phyloP scores from a whole-genome alignment of 2,113 vertebrate genomes.

The Lanius ludovicianus region DNA sequence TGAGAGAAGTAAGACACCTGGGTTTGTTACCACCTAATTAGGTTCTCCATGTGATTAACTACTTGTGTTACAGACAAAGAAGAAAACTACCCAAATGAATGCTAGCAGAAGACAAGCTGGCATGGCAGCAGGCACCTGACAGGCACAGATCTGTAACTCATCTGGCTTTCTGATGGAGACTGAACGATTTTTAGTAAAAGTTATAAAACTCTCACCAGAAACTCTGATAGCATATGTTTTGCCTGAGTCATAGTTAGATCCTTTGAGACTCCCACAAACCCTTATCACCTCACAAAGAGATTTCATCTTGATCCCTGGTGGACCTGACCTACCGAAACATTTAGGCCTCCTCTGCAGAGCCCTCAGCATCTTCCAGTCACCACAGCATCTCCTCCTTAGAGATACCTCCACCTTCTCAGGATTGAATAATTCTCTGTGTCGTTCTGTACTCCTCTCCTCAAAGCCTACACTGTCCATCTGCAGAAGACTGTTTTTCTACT shows the following conservation, averaged over 20 bases:
- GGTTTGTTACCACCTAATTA: slow-evolving; percentile 73
- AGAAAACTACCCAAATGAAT: slow-evolving; percentile 49
- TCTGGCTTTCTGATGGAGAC: slow-evolving; percentile 26
- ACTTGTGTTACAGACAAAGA: slow-evolving; percentile 66
- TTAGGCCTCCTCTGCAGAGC: background rate
- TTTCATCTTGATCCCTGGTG: background rate
- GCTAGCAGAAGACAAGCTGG: slow-evolving; percentile 59
- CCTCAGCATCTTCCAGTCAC: background rate
- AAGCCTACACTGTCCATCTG: background rate
- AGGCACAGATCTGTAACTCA: slow-evolving; percentile 27
- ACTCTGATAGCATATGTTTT: background rate
- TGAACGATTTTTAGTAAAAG: background rate
- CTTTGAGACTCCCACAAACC: background rate
- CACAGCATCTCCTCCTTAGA: background rate
- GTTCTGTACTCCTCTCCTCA: background rate
- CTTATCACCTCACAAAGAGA: background rate
- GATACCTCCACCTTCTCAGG: background rate
- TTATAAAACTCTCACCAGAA: slow-evolving; percentile 19
- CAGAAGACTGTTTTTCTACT: background rate
- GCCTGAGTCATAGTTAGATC: background rate
- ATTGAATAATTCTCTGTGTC: background rate
- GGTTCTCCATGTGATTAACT: slow-evolving; percentile 72
- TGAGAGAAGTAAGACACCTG: slow-evolving; percentile 69
- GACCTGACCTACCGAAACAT: background rate
- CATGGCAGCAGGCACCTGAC: slow-evolving; percentile 54